Base-by-base conservation (phyloP, 2,797 vertebrate genomes). In the Melanotaenia parkinsoni region DNA sequence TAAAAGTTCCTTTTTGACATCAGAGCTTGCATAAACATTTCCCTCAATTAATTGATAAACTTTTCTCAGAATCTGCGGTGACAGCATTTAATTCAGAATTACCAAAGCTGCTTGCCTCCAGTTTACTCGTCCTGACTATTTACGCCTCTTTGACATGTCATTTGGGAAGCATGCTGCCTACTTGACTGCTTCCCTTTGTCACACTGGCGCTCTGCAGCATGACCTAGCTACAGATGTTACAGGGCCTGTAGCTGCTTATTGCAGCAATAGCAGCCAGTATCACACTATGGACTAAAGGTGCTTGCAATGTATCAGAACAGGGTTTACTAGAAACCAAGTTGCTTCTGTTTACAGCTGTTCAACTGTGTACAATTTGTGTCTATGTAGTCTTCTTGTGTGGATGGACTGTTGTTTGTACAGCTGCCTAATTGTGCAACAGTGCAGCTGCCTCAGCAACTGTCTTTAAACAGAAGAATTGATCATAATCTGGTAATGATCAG, bases 371-470 rank as follows among this genome's bases (percentile, higher is more conserved):
- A 2, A 7, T 56, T 64, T 33, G 45, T 38, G 56, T 74, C 58
- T 30, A 8, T 51, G n/a, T 33, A 38, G 61, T 54, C 51, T 33
- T 6, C 1, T 22, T 57, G 58, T 57, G 35, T 67, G 70, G 74
- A 79, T 80, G 61, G 54, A 73, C 63, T 66, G 40, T 70, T 88
- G 76, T 84, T 84, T 89, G 77, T 64, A 62, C 81, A 86, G 74
- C 77, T 87, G 79, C 43, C 35, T 61, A 71, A 74, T 73, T 80
- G 68, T 33, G 51, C 66, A 81, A 80, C 33, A 30, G 67, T 50
- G 64, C 70, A 70, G 85, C 76, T 79, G 84, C 76, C 22, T 78
- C 47, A 73, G 53, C 50, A 74, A 70, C 58, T 72, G 45, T 77
- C 70, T 69, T 63, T 47, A 70, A 80, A 85, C 74, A 65, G 80